phyloP scores from a whole-genome alignment of 2,797 vertebrate genomes.

The Sphenopsis melanotis region DNA sequence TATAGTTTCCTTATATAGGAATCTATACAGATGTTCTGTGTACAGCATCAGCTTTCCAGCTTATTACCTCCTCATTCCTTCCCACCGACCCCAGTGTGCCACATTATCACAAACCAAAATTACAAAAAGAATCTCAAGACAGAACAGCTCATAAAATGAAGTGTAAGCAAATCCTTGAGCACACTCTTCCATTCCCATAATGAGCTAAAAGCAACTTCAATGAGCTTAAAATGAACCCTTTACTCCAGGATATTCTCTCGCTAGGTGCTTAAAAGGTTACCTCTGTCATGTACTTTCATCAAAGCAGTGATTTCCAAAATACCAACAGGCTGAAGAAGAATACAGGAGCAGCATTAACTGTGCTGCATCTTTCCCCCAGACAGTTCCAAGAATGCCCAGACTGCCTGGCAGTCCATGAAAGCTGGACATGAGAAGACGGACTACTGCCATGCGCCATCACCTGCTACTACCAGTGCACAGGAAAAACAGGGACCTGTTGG shows the following conservation, averaged over 20 bases:
- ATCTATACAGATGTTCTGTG: slow-evolving; percentile 11
- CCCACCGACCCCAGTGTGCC: neutral
- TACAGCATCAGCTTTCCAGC: neutral
- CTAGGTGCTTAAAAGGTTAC: neutral
- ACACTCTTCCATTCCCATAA: neutral
- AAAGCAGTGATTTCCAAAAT: neutral
- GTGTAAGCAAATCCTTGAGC: slow-evolving; percentile 20
- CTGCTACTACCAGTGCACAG: neutral
- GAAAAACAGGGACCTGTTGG: neutral
- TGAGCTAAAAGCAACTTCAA: neutral
- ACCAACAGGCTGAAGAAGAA: neutral
- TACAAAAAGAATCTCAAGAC: slow-evolving; percentile 16
- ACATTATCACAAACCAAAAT: slow-evolving; percentile 8
- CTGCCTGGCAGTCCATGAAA: neutral
- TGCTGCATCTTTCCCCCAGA: neutral
- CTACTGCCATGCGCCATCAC: neutral
- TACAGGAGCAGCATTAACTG: neutral
- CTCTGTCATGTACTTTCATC: neutral
- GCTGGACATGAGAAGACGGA: neutral
- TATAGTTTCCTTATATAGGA: neutral
- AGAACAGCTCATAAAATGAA: neutral
- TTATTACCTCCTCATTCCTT: slow-evolving; percentile 6
- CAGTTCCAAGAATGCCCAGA: neutral
- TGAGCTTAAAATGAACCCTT: neutral
- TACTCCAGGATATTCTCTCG: neutral